Conservation (phyloP, 1,140 invertebrate species). For the Yoshiicerus persimilis region DNA sequence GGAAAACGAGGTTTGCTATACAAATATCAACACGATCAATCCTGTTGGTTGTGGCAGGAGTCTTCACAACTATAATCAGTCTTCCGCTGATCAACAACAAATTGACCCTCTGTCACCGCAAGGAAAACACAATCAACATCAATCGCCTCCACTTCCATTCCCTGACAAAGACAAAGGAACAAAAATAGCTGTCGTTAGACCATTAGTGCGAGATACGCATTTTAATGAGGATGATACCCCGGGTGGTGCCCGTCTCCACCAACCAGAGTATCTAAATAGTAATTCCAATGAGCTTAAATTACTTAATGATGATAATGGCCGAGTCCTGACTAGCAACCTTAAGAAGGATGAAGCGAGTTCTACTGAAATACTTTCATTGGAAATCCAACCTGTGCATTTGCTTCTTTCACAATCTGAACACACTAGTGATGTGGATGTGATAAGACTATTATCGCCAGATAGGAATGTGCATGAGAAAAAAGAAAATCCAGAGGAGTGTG, state of each 20-base stretch:
- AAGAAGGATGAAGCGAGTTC: background rate
- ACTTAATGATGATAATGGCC: background rate
- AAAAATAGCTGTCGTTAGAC: conserved; percentile 32
- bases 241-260: background rate
- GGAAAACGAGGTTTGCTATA: background rate
- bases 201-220: conserved; percentile 17
- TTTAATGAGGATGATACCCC: background rate
- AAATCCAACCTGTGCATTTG: background rate
- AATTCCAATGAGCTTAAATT: conserved; percentile 13
- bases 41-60: background rate
- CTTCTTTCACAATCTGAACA: background rate
- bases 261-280: background rate
- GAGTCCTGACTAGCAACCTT: background rate
- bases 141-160: background rate
- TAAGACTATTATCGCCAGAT: background rate
- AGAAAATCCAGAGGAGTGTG: background rate
- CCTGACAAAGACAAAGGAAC: conserved; percentile 3
- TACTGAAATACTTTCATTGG: background rate
- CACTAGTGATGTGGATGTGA: background rate
- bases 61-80: background rate
- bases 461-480: background rate
- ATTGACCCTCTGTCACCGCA: background rate
- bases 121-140: background rate
- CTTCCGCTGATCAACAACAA: conserved; percentile 2
- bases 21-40: conserved; percentile 15